These are phyloP conservation scores for Tetramorium bicarinatum DNA, from an alignment of 2,888 invertebrate genomes.

Conservation along the genomic window DNA sequence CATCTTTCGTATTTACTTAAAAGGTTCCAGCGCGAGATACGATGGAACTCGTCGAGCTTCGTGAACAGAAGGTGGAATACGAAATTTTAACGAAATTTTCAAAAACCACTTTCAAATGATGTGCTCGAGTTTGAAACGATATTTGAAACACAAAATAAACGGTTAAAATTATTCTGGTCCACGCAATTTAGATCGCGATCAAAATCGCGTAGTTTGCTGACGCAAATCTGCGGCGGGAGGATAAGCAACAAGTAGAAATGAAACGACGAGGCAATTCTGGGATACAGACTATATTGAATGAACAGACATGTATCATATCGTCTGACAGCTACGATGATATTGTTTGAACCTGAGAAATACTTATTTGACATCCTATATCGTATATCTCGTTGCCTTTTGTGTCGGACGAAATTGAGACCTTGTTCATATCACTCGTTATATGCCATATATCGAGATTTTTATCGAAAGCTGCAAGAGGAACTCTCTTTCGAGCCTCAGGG, in stretches of 20 bases:
- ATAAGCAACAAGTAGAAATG: constrained; percentile 45
- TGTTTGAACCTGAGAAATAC: constrained; percentile 37
- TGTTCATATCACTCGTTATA: constrained; percentile 28
- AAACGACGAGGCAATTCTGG: constrained; percentile 23
- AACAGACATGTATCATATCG: constrained; percentile 37
- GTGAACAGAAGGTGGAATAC: not conserved
- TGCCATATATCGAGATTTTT: constrained; percentile 52
- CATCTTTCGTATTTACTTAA: constrained; percentile 1
- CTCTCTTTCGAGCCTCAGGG: not conserved
- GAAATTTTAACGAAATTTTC: not conserved
- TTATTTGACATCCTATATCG: constrained; percentile 63
- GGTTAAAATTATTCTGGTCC: not conserved
- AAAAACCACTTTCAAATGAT: not conserved
- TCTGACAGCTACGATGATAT: constrained; percentile 62
- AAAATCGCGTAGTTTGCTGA: not conserved
- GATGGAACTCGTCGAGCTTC: not conserved
- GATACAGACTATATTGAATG: constrained; percentile 60
- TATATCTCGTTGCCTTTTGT: constrained; percentile 60
- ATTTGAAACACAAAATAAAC: not conserved
- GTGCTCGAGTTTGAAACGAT: not conserved
- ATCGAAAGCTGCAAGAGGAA: constrained; percentile 40
- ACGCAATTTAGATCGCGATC: not conserved
- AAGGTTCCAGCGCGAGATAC: not conserved
- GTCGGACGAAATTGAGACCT: constrained; percentile 26
- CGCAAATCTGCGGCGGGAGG: not conserved